Base-by-base conservation (phyloP, 2,113 vertebrate genomes). In the Gnathochromis pfefferi region DNA sequence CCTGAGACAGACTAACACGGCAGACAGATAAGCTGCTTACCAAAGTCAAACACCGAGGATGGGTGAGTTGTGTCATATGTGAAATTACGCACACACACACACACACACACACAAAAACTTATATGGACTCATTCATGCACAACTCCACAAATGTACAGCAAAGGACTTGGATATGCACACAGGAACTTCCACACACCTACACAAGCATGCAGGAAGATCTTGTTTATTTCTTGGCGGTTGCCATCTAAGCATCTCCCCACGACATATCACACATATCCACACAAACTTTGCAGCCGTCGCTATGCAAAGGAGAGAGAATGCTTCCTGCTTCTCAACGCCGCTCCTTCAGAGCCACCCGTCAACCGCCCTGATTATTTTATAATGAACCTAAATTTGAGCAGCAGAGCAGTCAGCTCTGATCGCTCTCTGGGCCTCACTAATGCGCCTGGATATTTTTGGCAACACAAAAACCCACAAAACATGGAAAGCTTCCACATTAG, bases 21-120 rank as follows among this genome's bases (percentile, higher is more conserved):
- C 92, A 93, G 95, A 96, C 91, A 90, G 94, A 88, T 92, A 94
- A 95, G 93, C 94, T 91, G 94, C 94, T 96, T 96, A 96, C 87
- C 82, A 87, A 93, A 94, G 91, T 95, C 95, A 95, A 96, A 96
- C 89, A 92, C 87, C 16, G 57, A 92, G 93, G 86, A 94, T 92
- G 84, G 89, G 92, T 95, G 81, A 91, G 93, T 94, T 93, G 90
- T 93, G 89, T 92, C 88, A 88, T 84, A 90, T 86, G 82, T 92
- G 90, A 92, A 94, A 93, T 88, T 82, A 70, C 88, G 90, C 80
- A 83, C 78, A 87, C 57, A 65, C 16, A 86, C 79, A 68, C 80
- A 83, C 78, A 87, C 57, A 65, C 16, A 86, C 79, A 68, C 63
- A 85, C 83, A 58, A 58, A 38, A 17, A 49, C 16, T 19, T 10